Base-by-base conservation (phyloP, 2,113 vertebrate genomes). In the Phrynocephalus versicolor region DNA sequence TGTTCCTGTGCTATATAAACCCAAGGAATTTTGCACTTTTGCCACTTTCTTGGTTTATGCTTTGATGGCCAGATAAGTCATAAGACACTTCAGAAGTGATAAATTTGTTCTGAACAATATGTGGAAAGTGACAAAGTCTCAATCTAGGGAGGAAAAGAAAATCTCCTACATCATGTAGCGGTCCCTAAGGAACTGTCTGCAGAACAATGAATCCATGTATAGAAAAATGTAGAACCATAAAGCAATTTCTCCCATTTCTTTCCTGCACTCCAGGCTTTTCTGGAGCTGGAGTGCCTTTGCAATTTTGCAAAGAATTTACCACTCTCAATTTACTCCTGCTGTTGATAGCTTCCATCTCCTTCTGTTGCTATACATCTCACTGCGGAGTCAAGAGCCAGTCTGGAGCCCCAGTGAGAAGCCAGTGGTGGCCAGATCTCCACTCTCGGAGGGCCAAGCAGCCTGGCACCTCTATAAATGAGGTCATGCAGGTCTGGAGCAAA, bases 401-500 rank as follows among this genome's bases (percentile, higher is more conserved):
- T 55, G 21, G 67, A 71, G 12, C 16, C 67, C 39, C 27, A 35
- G 55, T n/a, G 19, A 35, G 58, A 62, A 25, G 19, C 30, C 41
- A 30, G 39, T 72, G 76, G 6, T 79, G 51, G 35, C 35, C 55
- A 37, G 70, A 73, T 73, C 58, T 25, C 30, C 35, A 69, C 65
- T 25, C 21, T 25, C 21, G 16, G 30, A 70, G 79, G n/a, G n/a
- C 79, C 74, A 33, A 75, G 30, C 58, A 83, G 60, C 58, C 82
- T 51, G 82, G 64, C 58, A 64, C 30, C 71, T 30, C 33, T 75
- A 45, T 83, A 33, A 10, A 83, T 64, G 30, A 83, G 58, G 55
- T 58, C 82, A 75, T 83, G 58, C 64, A 75, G 70, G 71, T 74
- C 70, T 64, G 37, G 37, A 74, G 58, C 57, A 75, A 83, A 75